phyloP scores from a whole-genome alignment of 1,140 invertebrate genomes.

The Caenorhabditis brenneri region DNA sequence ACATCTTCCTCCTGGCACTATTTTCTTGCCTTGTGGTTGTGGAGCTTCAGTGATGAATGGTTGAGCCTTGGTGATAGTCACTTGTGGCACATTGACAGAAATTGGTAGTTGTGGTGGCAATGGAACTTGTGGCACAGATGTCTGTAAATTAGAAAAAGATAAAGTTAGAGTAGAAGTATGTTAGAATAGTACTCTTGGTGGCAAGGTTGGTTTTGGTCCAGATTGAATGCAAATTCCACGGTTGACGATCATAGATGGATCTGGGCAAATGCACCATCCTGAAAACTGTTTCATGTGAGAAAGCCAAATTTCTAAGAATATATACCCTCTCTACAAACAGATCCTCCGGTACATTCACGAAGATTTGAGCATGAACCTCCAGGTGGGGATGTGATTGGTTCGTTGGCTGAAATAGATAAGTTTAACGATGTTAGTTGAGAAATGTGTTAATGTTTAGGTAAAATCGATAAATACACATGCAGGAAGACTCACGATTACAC shows the following conservation, averaged over 20 bases:
- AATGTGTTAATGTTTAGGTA: too few relatives aligned
- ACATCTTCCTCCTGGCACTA: slow-evolving; percentile 36
- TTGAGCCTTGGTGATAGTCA: slow-evolving; percentile 39
- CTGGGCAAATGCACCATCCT: slow-evolving; percentile 67
- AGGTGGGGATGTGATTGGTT: slow-evolving; percentile 57
- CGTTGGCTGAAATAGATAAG: slow-evolving; percentile 50
- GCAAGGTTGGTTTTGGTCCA: slow-evolving; percentile 52
- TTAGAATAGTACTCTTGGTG: slow-evolving; percentile 24
- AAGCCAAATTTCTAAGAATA: too few relatives aligned
- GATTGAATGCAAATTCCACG: slow-evolving; percentile 62
- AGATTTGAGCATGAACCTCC: slow-evolving; percentile 61
- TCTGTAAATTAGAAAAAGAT: not conserved
- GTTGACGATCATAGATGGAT: slow-evolving; percentile 62
- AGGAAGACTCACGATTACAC: slow-evolving; percentile 46
- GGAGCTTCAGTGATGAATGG: slow-evolving; percentile 36
- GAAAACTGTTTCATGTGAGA: not conserved
- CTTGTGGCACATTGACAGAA: slow-evolving; percentile 6
- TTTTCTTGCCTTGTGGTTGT: slow-evolving; percentile 22
- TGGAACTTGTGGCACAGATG: slow-evolving; percentile 24
- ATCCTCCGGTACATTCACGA: slow-evolving; percentile 61
- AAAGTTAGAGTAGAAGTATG: not conserved
- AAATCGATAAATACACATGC: not conserved
- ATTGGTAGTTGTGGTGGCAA: slow-evolving; percentile 42
- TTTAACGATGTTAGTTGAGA: too few relatives aligned
- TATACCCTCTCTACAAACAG: slow-evolving; percentile 59